These are phyloP conservation scores for Nectonema munidae DNA, from an alignment of 2,888 invertebrate species.

Conservation along the genomic window DNA sequence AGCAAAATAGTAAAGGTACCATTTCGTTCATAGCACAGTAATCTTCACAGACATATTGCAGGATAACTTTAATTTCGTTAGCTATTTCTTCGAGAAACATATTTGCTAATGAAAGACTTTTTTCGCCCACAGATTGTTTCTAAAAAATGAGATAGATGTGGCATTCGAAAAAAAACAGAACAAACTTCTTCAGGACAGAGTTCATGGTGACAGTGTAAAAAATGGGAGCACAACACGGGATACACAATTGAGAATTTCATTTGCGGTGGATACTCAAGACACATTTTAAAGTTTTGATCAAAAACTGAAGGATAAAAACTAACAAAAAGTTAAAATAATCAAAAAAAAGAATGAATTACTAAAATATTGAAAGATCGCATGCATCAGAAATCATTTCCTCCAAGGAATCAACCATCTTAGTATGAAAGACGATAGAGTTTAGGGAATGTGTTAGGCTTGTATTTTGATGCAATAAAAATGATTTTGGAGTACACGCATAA, in stretches of 20 bases:
- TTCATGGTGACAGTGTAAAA: constrained; percentile 83
- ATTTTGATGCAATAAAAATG: background rate
- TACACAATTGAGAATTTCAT: constrained; percentile 87
- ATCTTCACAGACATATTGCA: constrained; percentile 87
- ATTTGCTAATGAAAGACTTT: constrained; percentile 73
- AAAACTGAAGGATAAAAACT: constrained; percentile 73
- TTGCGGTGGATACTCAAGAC: constrained; percentile 88
- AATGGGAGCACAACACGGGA: constrained; percentile 82
- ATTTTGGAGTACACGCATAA: background rate
- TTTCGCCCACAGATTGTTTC: constrained; percentile 55
- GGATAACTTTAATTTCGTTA: constrained; percentile 86
- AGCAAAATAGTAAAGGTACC: constrained; percentile 22
- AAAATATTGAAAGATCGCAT: constrained; percentile 80
- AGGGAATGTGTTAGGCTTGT: constrained; percentile 43
- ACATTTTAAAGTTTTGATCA: constrained; percentile 91
- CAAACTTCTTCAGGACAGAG: constrained; percentile 68
- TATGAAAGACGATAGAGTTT: constrained; percentile 78
- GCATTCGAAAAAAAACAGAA: constrained; percentile 6
- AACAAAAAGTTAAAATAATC: constrained; percentile 17
- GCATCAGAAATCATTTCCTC: constrained; percentile 85
- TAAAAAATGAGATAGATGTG: constrained; percentile 13
- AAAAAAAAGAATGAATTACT: constrained; percentile 27
- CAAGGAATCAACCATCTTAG: constrained; percentile 81
- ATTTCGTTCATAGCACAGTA: constrained; percentile 85
- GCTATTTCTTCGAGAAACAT: constrained; percentile 95